Percentiles rank a stretch among this genome's conserved stretches.
Evolutionary conservation across 2,888 invertebrate genomes (phyloP).

Genomic region (Mechanitis messenoides): DNA sequence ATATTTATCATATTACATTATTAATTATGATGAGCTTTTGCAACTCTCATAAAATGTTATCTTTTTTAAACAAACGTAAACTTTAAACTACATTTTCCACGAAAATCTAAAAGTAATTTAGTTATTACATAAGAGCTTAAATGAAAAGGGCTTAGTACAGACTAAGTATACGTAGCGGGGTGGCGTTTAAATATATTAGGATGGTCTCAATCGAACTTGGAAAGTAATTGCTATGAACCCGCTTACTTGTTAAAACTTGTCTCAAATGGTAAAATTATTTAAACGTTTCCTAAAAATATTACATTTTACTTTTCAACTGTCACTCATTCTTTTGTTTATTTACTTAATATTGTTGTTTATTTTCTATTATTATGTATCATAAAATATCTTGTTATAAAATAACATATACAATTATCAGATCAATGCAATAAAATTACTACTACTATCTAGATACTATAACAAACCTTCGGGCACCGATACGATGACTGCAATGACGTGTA

Average conservation of each 20-base stretch:
- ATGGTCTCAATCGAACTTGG: slow-evolving; percentile 2
- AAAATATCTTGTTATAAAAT: too few species aligned
- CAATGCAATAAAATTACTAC: too few species aligned
- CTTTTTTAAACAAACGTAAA: not conserved
- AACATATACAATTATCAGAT: too few species aligned
- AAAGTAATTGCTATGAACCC: slow-evolving; percentile 7
- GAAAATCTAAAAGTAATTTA: not conserved
- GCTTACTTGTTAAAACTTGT: slow-evolving; percentile 2
- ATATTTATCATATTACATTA: too few species aligned
- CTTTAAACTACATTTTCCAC: not conserved
- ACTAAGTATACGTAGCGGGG: not conserved
- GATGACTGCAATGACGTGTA: slow-evolving; percentile 40
- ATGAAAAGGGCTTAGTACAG: not conserved
- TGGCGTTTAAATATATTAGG: slow-evolving; percentile 3
- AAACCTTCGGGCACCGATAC: slow-evolving; percentile 47
- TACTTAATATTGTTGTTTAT: not conserved
- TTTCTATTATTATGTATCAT: too few species aligned
- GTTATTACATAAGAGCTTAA: not conserved
- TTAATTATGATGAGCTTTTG: too few species aligned
- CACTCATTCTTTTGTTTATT: not conserved
- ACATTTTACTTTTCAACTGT: not conserved
- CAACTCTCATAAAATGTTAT: not conserved
- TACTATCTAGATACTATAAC: slow-evolving; percentile 5
- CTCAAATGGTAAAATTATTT: not conserved
- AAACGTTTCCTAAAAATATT: not conserved